Base-by-base conservation (phyloP, 2,888 invertebrate genomes). In the Corbicula japonica region DNA sequence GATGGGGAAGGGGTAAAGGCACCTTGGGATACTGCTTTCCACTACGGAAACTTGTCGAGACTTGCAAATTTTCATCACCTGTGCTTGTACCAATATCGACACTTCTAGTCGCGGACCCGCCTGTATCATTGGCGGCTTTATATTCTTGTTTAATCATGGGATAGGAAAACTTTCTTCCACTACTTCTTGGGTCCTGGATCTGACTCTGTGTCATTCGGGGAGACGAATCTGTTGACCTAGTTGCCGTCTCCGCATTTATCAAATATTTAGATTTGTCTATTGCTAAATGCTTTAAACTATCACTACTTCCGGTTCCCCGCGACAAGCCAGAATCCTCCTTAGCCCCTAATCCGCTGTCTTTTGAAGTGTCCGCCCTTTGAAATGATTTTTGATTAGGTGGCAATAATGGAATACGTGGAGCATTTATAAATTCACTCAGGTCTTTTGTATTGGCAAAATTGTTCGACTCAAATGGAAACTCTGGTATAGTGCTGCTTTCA, bases 181-280 rank as follows among this genome's bases (percentile, higher is more conserved):
- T 88, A 62, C 86, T 83, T 12, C 87, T 69, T 6, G 73, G 72
- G 46, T 83, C 83, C 30, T 69, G 56, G 26, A 8, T n/a, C 48
- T 48, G 48, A n/a, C 60, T 61, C 63, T 72, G 71, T 1, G 52
- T 30, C 44, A 62, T 28, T 38, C 71, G 15, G 28, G 71, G 54
- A 54, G 71, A 72, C 21, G 52, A 32, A 44, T 72, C 71, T 21
- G 86, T 87, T 6, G 86, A 83, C 5, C 88, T 78, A 3, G 90
- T 86, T 26, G 89, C 89, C 23, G 87, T 87, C 34, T 87, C 86
- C 61, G 74, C 76, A 73, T 87, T 87, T 63, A 91, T 91, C 72
- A 91, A 76, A 73, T 91, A 91, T 82, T 91, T 91, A 26, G 90
- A 88, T 58, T 88, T 87, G 78, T 91, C 91, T 35, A 91, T 90